A percentile compares a stretch with the other conserved stretches of the same genome.
Evolutionary conservation across 2,797 vertebrate species (phyloP).

Genomic region (Labroides dimidiatus): DNA sequence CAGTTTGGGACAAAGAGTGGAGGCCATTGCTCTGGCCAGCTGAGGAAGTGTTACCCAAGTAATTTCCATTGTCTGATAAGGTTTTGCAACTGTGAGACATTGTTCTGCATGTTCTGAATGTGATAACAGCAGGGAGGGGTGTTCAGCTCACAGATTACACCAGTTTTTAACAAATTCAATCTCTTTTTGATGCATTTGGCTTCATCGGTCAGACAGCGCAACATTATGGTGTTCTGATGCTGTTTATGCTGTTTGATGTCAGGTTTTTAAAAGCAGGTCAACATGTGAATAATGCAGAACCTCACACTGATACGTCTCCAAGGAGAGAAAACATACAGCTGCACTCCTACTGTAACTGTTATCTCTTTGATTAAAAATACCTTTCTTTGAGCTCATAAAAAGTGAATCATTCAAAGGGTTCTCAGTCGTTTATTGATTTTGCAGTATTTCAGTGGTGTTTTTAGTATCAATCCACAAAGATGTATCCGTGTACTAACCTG

Average conservation of each 20-base stretch:
- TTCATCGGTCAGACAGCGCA: slow-evolving; percentile 6
- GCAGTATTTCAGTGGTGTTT: neutral
- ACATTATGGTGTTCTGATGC: slow-evolving; percentile 11
- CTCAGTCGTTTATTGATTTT: too few species aligned
- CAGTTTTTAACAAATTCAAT: slow-evolving; percentile 22
- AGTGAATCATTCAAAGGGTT: too few species aligned
- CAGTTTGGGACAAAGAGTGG: neutral
- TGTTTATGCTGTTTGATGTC: slow-evolving; percentile 15
- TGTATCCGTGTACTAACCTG: slow-evolving; percentile 81
- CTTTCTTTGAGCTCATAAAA: neutral
- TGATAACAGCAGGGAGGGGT: slow-evolving; percentile 6
- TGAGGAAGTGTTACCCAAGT: slow-evolving; percentile 38
- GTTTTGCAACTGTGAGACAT: slow-evolving; percentile 19
- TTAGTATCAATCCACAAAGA: neutral
- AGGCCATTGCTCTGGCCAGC: slow-evolving; percentile 17
- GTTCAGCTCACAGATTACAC: neutral
- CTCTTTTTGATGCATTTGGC: neutral
- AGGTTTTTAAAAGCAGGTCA: slow-evolving; percentile 26
- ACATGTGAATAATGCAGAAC: slow-evolving; percentile 24
- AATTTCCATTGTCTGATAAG: slow-evolving; percentile 45
- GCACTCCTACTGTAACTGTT: too few species aligned
- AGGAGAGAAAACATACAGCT: slow-evolving; percentile 11
- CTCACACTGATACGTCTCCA: slow-evolving; percentile 25
- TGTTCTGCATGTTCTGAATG: slow-evolving; percentile 5
- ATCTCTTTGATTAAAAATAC: too few species aligned